Evolutionary conservation across 23 tunicate genomes (phyloP).

Genomic region (Styela clava): DNA sequence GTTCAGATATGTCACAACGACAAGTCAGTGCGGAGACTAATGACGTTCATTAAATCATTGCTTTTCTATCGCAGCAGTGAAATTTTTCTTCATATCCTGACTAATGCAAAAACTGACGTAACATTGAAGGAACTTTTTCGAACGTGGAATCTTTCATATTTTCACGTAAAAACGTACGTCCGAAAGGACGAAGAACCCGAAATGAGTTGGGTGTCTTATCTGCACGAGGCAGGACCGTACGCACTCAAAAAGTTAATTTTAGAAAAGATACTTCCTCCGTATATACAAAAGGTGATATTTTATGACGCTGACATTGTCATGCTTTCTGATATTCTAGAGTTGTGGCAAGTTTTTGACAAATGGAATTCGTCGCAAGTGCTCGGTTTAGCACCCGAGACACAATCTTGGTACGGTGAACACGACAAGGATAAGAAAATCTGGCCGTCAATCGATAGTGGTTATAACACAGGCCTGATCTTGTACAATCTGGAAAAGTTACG

Average conservation of each 20-base stretch:
- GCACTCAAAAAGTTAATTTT: neutral
- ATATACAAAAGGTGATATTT: neutral
- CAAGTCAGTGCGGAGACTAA: neutral
- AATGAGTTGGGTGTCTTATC: neutral
- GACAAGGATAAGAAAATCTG: neutral
- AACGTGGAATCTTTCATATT: conserved; percentile 4
- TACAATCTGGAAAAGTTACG: conserved; percentile 7
- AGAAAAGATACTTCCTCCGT: neutral
- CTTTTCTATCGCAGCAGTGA: conserved; percentile 1
- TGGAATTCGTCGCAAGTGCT: neutral
- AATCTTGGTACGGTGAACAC: neutral
- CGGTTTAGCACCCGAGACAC: neutral
- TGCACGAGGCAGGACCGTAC: neutral
- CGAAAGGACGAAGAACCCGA: neutral
- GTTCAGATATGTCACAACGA: neutral
- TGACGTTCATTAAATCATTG: neutral
- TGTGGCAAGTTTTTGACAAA: neutral
- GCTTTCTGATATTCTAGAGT: neutral
- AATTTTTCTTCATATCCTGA: neutral
- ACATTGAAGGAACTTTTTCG: neutral
- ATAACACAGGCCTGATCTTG: conserved; percentile 9
- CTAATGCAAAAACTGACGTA: neutral
- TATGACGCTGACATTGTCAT: neutral
- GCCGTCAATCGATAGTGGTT: neutral
- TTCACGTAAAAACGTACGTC: neutral